Conservation (phyloP, 2,113 vertebrate species). For the Otocyon megalotis region DNA sequence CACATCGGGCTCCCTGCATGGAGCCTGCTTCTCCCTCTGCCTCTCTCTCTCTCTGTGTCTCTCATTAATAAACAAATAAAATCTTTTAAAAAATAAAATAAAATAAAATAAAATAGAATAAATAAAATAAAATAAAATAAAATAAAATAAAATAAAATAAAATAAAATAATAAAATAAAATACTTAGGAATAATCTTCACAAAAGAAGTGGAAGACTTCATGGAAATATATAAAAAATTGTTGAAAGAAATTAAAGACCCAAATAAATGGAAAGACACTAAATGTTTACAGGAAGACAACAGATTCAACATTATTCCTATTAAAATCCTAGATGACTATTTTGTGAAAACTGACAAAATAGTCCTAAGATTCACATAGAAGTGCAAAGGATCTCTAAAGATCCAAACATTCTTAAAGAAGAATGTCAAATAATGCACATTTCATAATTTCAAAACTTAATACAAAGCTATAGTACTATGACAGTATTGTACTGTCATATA, state of each 20-base stretch:
- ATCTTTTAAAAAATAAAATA: no score
- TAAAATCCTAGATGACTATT: not conserved
- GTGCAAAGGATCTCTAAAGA: not conserved
- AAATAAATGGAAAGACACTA: not conserved
- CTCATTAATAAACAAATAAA: no score
- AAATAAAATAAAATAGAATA: no score
- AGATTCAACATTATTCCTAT: not conserved
- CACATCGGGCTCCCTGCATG: no score
- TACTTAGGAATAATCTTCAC: not conserved
- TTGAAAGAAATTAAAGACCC: not conserved
- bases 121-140: not conserved
- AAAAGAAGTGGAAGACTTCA: not conserved
- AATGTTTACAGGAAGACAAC: not conserved
- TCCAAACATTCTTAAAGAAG: not conserved
- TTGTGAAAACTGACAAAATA: not conserved
- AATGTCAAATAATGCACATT: not conserved
- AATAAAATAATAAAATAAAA: not conserved
- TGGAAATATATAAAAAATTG: not conserved
- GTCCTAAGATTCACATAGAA: not conserved
- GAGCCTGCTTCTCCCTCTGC: no score
- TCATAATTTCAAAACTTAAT: not conserved
- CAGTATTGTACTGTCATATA: not conserved
- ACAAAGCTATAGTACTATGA: not conserved
- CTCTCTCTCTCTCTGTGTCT: no score
- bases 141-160: no score